Evolutionary conservation across 2,888 invertebrate species (phyloP).

Genomic region (Limnephilus marmoratus): DNA sequence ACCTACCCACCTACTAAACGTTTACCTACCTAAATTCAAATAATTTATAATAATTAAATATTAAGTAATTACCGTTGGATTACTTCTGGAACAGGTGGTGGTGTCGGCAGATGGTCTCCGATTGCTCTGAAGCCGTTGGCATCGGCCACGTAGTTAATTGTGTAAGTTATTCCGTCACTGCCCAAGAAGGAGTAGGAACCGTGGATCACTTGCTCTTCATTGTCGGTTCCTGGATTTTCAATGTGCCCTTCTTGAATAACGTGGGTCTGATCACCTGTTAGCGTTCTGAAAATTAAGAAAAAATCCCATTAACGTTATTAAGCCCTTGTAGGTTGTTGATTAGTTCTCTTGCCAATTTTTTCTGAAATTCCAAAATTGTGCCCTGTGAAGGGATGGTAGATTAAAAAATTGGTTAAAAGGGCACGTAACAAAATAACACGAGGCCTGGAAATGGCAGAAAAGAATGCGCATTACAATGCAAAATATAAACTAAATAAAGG

Average conservation of each 20-base stretch:
- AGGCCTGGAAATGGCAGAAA: too few species aligned
- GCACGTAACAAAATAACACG: too few species aligned
- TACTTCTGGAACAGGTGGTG: constrained; percentile 85
- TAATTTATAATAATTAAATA: not conserved
- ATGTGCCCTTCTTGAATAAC: constrained; percentile 78
- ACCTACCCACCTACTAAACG: too few species aligned
- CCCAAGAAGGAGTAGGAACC: constrained; percentile 81
- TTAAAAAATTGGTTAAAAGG: too few species aligned
- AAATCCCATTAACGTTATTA: not conserved
- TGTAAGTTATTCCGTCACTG: constrained; percentile 80
- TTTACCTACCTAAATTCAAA: too few species aligned
- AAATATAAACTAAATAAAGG: too few species aligned
- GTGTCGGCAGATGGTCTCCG: constrained; percentile 87
- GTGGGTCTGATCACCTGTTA: constrained; percentile 77
- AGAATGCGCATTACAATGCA: too few species aligned
- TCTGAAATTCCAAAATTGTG: too few species aligned
- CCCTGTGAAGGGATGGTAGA: too few species aligned
- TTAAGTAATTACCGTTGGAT: constrained; percentile 76
- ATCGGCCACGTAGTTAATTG: constrained; percentile 84
- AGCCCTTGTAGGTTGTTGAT: not conserved
- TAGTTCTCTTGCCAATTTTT: too few species aligned
- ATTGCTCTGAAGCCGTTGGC: constrained; percentile 86
- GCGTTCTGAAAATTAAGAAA: constrained; percentile 69
- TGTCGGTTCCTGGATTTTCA: constrained; percentile 78
- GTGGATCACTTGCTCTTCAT: constrained; percentile 79